Conservation (phyloP, 2,113 vertebrate genomes). For the Brachypteracias leptosomus region DNA sequence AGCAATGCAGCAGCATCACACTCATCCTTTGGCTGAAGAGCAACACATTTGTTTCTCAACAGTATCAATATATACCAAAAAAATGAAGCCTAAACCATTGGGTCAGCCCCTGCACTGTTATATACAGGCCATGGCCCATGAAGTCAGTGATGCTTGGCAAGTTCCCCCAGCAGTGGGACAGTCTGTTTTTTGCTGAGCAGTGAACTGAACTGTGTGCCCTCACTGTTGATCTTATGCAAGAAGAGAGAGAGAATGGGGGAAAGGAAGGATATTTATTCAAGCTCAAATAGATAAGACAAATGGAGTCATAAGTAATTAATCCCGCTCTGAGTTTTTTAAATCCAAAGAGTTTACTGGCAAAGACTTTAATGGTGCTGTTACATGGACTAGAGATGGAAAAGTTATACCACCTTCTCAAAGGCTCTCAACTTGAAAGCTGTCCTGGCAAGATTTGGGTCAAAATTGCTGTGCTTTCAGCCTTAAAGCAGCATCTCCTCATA, state of each 20-base stretch:
- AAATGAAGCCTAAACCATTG: not conserved
- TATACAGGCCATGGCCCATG: fast-evolving
- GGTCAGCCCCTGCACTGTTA: not conserved
- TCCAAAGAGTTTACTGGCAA: not conserved
- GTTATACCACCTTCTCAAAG: not conserved
- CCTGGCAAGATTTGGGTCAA: not conserved
- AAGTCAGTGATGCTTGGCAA: not conserved
- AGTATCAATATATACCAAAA: not conserved
- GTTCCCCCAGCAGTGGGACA: not conserved
- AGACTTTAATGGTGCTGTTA: not conserved
- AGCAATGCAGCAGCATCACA: not conserved
- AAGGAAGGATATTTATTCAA: not conserved
- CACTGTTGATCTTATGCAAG: not conserved
- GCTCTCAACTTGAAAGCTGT: not conserved
- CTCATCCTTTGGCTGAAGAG: not conserved
- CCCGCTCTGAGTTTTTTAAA: not conserved
- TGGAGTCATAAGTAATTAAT: not conserved
- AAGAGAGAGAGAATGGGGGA: not conserved
- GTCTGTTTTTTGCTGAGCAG: not conserved
- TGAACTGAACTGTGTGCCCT: not conserved
- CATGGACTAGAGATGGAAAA: not conserved
- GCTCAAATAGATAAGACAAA: not conserved
- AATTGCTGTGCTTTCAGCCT: not conserved
- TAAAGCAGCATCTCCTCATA: not conserved
- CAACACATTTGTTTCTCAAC: not conserved